These are phyloP conservation scores for Drosophila simulans DNA, from an alignment of 1,140 invertebrate genomes.

Conservation along the genomic window DNA sequence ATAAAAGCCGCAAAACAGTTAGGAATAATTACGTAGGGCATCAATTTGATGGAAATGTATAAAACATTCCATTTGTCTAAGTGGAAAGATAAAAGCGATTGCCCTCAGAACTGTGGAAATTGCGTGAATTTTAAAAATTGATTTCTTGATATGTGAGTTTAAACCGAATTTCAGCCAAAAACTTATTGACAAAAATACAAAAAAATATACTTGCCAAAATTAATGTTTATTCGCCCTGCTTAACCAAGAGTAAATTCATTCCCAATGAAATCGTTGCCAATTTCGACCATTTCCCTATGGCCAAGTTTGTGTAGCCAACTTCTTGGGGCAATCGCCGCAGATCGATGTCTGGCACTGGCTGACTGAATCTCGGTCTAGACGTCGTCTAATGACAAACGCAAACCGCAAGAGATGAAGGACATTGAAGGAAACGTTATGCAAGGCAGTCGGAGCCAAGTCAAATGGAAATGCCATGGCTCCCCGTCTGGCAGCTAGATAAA, in stretches of 20 bases:
- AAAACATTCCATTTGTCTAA: constrained; percentile 29
- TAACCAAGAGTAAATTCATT: constrained; percentile 40
- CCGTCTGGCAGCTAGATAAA: constrained; percentile 65
- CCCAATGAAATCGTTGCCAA: constrained; percentile 58
- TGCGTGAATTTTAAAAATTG: not conserved
- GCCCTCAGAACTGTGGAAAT: not conserved
- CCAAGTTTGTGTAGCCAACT: constrained; percentile 63
- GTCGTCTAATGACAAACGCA: constrained; percentile 77
- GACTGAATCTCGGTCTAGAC: constrained; percentile 68
- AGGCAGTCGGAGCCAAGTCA: constrained; percentile 75
- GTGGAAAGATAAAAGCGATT: constrained; percentile 7
- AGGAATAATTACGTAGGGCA: constrained; percentile 18
- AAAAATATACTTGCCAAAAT: not conserved
- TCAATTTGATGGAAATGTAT: constrained; percentile 29
- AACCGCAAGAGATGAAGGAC: constrained; percentile 67
- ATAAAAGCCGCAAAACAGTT: constrained; percentile 40
- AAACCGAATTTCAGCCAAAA: not conserved
- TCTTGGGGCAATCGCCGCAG: constrained; percentile 33
- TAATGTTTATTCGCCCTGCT: constrained; percentile 22
- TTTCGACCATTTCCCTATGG: constrained; percentile 66
- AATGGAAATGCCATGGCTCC: constrained; percentile 61
- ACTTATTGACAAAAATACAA: too few species aligned
- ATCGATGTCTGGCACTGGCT: constrained; percentile 64
- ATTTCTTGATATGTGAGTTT: not conserved
- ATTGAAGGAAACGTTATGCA: constrained; percentile 64